These are phyloP conservation scores for Gryon sp. DNA, from an alignment of 1,140 invertebrate species.

Conservation along the genomic window DNA sequence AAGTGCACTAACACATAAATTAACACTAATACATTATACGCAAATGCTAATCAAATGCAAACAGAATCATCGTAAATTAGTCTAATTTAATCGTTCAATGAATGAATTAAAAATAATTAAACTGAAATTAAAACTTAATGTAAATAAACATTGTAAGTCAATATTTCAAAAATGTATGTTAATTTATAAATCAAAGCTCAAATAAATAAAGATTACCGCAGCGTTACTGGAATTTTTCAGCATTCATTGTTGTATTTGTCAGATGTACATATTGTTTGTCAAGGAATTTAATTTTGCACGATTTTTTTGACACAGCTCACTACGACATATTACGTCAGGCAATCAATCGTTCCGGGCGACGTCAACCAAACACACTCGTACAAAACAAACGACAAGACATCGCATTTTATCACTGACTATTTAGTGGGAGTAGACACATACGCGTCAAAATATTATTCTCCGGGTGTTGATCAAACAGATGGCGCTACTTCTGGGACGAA, in stretches of 20 bases:
- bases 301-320: neutral
- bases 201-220: constrained; percentile 4
- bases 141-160: constrained; percentile 3
- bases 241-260: constrained; percentile 22
- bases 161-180: neutral
- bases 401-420: constrained; percentile 10
- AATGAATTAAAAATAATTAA: too few species aligned
- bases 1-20: neutral
- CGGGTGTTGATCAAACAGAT: too few species aligned
- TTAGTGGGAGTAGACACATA: neutral
- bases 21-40: too few species aligned
- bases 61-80: too few species aligned
- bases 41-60: too few species aligned
- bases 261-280: constrained; percentile 10
- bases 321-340: constrained; percentile 15
- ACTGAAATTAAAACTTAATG: neutral
- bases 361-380: constrained; percentile 1
- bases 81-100: too few species aligned
- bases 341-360: constrained; percentile 22
- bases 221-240: constrained; percentile 7
- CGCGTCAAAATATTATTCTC: neutral
- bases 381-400: constrained; percentile 34
- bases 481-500: too few species aligned
- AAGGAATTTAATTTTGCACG: neutral
- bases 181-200: too few species aligned